Evolutionary conservation across 2,797 vertebrate genomes (phyloP), one percentile per base, ranked within the genome.

Genomic region (Thunnus albacares): DNA sequence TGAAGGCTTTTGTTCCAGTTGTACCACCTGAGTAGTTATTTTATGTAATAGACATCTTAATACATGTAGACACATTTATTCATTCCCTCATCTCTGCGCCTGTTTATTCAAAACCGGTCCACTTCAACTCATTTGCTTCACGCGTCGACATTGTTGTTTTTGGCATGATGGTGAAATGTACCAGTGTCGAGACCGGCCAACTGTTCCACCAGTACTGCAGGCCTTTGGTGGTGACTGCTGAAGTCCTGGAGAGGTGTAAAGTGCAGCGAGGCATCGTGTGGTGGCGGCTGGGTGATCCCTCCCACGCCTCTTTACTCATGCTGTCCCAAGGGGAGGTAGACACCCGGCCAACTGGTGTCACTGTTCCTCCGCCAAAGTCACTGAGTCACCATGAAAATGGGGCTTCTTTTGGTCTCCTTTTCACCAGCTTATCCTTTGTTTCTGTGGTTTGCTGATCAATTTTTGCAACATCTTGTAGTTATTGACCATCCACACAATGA

Each of bases 281-380:
- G 62, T 30, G 71, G 61, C 12, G 81, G 79, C 80, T 47, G 83
- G 88, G 88, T 82, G 86, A 93, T 90, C 91, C 89, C 90, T 87
- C 91, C 92, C 91, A 93, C 89, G 76, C 80, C 84, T 69, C 80
- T 89, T 84, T 91, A 87, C 91, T 90, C 89, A 90, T 90, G 88
- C 87, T 92, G 89, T 92, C 90, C 88, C 81, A 33, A 87, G 76
- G 90, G 90, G 89, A 88, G 89, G 81, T 77, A 74, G 90, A 92
- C 91, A 90, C 86, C 77, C 82, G 8, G 79, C 90, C 90, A 91
- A 93, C 89, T 93, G 92, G 90, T 93, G 90, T 87, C 88, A 82
- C 75, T 26, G 83, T 71, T 82, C 75, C 57, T 56, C 26, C 5
- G 89, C 90, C 91, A 92, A 76, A 67, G 71, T 49, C 58, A 83